Evolutionary conservation across 2,888 invertebrate genomes (phyloP).

Genomic region (Campoplex nolae): DNA sequence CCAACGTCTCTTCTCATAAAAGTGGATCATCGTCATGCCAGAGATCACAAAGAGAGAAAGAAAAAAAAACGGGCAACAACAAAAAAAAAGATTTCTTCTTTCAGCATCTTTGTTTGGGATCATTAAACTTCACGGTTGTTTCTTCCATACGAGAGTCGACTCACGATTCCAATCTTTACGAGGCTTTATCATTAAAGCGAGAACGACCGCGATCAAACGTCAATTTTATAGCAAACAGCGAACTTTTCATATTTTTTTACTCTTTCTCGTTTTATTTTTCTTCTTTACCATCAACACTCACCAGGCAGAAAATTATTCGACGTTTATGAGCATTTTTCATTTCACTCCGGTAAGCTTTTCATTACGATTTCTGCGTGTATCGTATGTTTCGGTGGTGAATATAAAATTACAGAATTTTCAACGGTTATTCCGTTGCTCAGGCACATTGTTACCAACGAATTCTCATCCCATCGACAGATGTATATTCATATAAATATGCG

Average conservation of each 20-base stretch:
- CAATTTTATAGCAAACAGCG: not conserved
- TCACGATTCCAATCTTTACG: conserved; percentile 7
- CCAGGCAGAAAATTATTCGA: not conserved
- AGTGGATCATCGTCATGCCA: conserved; percentile 67
- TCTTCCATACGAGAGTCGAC: not conserved
- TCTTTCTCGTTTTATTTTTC: not conserved
- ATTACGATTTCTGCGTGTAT: not conserved
- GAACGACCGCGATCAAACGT: not conserved
- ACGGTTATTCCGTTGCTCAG: not conserved
- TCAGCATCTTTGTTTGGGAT: conserved; percentile 36
- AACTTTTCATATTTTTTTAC: not conserved
- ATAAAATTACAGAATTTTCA: not conserved
- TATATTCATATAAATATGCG: not conserved
- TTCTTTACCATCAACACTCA: not conserved
- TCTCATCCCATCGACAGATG: too few relatives aligned
- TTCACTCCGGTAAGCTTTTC: not conserved
- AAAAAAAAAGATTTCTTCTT: conserved; percentile 51
- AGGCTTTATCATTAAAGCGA: not conserved
- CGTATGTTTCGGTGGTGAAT: not conserved
- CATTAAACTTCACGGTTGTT: conserved; percentile 46
- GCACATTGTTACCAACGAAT: not conserved
- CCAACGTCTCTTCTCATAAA: conserved; percentile 60
- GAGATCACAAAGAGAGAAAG: conserved; percentile 30
- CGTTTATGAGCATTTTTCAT: not conserved
- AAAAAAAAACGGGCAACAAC: not conserved